These are phyloP conservation scores for Bilobella aurantiaca DNA, from an alignment of 1,140 invertebrate species.

Conservation along the genomic window DNA sequence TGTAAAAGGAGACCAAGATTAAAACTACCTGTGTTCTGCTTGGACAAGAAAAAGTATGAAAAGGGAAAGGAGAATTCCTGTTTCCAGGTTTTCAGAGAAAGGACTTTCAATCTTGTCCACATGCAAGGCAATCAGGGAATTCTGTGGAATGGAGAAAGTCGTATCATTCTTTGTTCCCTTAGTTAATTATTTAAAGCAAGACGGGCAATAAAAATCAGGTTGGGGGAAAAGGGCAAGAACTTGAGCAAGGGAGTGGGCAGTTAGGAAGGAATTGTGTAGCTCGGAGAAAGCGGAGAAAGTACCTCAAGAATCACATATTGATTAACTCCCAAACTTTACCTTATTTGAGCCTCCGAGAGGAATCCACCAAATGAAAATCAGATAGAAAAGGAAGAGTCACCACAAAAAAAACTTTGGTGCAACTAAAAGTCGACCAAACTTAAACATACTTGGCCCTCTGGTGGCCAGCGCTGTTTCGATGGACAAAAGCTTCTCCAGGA, in stretches of 20 bases:
- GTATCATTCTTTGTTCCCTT: neutral
- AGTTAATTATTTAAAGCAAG: neutral
- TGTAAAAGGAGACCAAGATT: no score
- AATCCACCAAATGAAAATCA: constrained; percentile 5
- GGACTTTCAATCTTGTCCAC: no score
- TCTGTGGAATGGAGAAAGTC: neutral
- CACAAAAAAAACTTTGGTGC: no score
- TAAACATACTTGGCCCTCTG: no score
- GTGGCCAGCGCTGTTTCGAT: no score
- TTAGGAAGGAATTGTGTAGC: neutral
- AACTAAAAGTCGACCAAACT: no score
- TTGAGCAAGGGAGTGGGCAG: neutral
- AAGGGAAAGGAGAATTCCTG: no score
- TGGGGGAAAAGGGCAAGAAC: neutral
- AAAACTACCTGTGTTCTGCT: no score
- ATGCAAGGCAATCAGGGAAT: neutral
- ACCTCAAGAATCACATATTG: constrained; percentile 4
- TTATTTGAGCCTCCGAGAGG: neutral
- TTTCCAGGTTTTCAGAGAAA: no score
- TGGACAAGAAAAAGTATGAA: no score
- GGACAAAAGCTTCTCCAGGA: no score
- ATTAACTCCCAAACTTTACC: neutral
- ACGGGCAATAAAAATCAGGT: neutral
- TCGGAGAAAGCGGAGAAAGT: neutral
- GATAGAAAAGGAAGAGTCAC: no score